A percentile compares a stretch with the other conserved stretches of the same genome.
phyloP scores from a whole-genome alignment of 2,797 vertebrate species.

The Ispidina lecontei region DNA sequence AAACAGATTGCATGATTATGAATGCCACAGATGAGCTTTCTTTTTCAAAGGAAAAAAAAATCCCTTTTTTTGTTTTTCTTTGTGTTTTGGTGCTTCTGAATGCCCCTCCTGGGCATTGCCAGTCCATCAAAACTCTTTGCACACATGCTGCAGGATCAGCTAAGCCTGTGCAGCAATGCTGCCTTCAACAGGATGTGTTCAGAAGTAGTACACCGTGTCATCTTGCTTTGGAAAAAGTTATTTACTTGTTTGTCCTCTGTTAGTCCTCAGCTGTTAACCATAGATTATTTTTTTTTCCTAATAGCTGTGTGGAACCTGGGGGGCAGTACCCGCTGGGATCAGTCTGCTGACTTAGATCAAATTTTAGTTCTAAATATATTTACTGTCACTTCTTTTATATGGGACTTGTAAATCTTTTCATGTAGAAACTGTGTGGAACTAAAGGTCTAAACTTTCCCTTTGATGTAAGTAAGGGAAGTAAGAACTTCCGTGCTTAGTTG shows the following conservation, averaged over 20 bases:
- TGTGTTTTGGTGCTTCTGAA: background rate
- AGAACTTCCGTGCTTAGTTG: conserved; percentile 1
- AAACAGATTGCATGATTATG: background rate
- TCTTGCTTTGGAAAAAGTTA: background rate
- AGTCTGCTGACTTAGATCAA: conserved; percentile 7
- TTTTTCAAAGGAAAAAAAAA: background rate
- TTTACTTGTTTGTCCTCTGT: conserved; percentile 24
- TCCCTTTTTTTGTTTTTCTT: background rate
- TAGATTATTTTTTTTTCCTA: background rate
- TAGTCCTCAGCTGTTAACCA: conserved; percentile 14
- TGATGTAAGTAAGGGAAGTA: conserved; percentile 32
- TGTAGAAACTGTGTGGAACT: conserved; percentile 41
- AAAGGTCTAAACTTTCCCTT: conserved; percentile 40
- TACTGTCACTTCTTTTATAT: conserved; percentile 46
- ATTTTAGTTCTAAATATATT: conserved; percentile 49
- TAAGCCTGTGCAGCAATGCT: background rate
- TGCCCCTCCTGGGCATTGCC: background rate
- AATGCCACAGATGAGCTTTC: background rate
- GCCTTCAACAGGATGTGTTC: fast-evolving
- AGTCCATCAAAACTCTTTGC: background rate
- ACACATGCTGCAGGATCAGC: no score
- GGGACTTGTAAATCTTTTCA: conserved; percentile 52
- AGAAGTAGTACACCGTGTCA: background rate
- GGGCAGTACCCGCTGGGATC: background rate
- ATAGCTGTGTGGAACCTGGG: background rate